Conservation (phyloP, 1,140 invertebrate genomes). For the Drosophila kohkoa region DNA sequence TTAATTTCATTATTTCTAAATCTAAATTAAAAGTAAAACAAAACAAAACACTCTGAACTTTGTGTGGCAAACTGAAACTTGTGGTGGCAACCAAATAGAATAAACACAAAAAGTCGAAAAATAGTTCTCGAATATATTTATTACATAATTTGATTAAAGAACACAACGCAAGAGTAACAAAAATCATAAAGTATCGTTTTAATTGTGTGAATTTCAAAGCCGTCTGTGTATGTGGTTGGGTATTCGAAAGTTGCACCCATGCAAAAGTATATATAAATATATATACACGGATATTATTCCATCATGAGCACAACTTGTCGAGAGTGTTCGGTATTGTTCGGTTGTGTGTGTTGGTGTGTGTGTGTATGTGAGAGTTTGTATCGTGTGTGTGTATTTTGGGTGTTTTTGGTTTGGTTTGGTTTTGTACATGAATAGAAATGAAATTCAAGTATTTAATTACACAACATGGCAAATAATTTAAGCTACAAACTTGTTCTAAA, state of each 20-base stretch:
- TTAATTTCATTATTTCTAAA: constrained; percentile 35
- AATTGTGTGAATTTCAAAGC: constrained; percentile 59
- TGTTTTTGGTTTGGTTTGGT: constrained; percentile 80
- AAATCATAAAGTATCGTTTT: constrained; percentile 26
- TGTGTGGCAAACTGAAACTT: constrained; percentile 7
- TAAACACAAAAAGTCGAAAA: constrained; percentile 20
- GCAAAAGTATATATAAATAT: neutral
- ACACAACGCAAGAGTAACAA: constrained; percentile 25
- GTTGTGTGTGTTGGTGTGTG: constrained; percentile 34
- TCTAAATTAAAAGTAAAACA: constrained; percentile 32
- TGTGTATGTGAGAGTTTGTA: constrained; percentile 52
- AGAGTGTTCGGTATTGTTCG: constrained; percentile 30
- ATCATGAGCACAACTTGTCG: constrained; percentile 40
- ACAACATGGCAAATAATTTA: constrained; percentile 85
- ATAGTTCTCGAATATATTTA: constrained; percentile 35
- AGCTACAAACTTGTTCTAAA: constrained; percentile 92
- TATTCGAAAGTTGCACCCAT: constrained; percentile 45
- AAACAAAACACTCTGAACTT: constrained; percentile 18
- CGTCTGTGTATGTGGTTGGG: constrained; percentile 57
- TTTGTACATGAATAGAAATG: constrained; percentile 84
- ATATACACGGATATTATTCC: neutral
- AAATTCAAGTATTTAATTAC: constrained; percentile 85
- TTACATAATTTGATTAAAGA: constrained; percentile 35
- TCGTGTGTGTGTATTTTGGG: constrained; percentile 49
- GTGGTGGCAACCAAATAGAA: constrained; percentile 23